Percentiles rank a stretch among this genome's conserved stretches.
Evolutionary conservation across 2,113 vertebrate genomes (phyloP).

Genomic region (Sphaerodactylus townsendi): DNA sequence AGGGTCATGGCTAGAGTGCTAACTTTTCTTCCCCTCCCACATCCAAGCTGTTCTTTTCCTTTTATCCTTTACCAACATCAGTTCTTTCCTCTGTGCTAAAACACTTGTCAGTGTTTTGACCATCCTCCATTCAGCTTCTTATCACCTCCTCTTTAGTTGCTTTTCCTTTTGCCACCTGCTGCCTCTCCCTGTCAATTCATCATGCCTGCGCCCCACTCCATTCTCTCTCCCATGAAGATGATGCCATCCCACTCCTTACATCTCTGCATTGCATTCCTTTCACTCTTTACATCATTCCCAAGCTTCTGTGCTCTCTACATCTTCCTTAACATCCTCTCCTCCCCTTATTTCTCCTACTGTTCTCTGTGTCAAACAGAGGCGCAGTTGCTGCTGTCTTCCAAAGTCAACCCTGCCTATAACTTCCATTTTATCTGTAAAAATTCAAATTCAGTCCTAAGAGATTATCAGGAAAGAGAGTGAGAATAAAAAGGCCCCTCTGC

Average conservation of each 20-base stretch:
- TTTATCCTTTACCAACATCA: background rate
- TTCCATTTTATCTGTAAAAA: background rate
- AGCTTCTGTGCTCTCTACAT: background rate
- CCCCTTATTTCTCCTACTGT: background rate
- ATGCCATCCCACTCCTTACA: background rate
- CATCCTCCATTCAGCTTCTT: too few species aligned
- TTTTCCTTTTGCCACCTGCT: background rate
- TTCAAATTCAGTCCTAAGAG: too few species aligned
- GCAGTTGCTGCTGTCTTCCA: background rate
- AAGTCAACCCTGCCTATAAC: background rate
- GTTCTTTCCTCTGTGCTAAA: background rate
- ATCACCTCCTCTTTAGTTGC: background rate
- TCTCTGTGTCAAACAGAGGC: background rate
- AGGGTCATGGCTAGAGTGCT: background rate
- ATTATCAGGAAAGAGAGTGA: too few species aligned
- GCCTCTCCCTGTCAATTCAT: background rate
- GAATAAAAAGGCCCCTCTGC: too few species aligned
- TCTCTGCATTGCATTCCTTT: background rate
- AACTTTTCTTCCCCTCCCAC: slow-evolving; percentile 1
- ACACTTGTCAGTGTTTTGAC: background rate
- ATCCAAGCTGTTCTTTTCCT: background rate
- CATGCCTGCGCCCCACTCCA: background rate
- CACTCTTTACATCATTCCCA: background rate
- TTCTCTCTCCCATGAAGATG: background rate
- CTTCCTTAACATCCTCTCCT: background rate